Base-by-base conservation (phyloP, 2,113 vertebrate species). In the Semnornis frantzii region DNA sequence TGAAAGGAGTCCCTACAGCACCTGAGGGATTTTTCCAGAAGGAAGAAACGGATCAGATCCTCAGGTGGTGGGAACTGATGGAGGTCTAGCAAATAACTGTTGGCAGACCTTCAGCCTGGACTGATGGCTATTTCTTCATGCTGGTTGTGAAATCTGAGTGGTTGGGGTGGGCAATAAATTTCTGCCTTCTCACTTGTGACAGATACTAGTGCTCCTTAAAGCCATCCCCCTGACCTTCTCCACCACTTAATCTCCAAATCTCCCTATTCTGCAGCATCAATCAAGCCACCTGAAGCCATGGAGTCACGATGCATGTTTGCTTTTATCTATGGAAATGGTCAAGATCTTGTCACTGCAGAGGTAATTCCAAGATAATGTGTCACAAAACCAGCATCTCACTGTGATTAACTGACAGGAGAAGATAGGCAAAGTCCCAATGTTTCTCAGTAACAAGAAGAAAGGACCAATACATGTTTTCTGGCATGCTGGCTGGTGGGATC, bases 261-360 rank as follows among this genome's bases (percentile, higher is more conserved):
- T 16, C 23, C 42, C 60, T 37, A 4, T 17, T 30, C 50, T 66
- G 37, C 10, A 44, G 37, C 82, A 66, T 8, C 30, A 27, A 1
- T 14, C 9, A 59, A 19, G 10, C 28, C 0, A 0, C 33, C 12
- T 4, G 25, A 34, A 39, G 57, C 17, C 81, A 76, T 16, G 54
- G 20, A 1, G 0, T 65, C 20, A 24, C 5, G 39, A 69, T 16
- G 15, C 37, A 54, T 2, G 5, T 34, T 37, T 54, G 60, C 10
- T 27, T 82, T 63, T 7, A 31, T 12, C 66, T 68, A 33, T 46
- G 68, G 77, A 68, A 72, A 52, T 3, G 31, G 60, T 30, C 44
- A 52, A 20, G 48, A 4, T 42, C 6, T 2, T 8, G 34, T n/a
- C 59, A 27, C 23, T 8, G 5, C 68, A 60, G 81, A 68, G 27